A percentile compares a stretch with the other conserved stretches of the same genome.
Evolutionary conservation across 2,888 invertebrate species (phyloP).

Genomic region (Tiliacea citrago): DNA sequence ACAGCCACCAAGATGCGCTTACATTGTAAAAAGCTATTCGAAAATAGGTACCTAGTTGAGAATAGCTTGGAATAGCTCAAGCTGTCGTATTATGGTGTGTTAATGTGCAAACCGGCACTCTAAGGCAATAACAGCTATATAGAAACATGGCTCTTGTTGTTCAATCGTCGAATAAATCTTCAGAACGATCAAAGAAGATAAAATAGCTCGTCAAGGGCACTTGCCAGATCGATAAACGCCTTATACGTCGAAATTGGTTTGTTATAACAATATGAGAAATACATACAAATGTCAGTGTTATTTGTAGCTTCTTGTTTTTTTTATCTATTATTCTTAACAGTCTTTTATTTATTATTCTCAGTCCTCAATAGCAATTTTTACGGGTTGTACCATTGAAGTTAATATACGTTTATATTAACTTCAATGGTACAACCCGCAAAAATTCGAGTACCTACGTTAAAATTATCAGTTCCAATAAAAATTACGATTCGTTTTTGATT

Average conservation of each 20-base stretch:
- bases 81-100: slow-evolving; percentile 43
- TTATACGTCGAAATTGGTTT: slow-evolving; percentile 44
- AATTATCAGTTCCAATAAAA: not conserved
- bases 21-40: slow-evolving; percentile 41
- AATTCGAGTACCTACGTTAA: too few relatives aligned
- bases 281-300: slow-evolving; percentile 25
- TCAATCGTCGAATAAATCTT: slow-evolving; percentile 47
- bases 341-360: not conserved
- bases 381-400: not conserved
- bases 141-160: slow-evolving; percentile 36
- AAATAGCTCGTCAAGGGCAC: slow-evolving; percentile 33
- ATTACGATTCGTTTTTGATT: not conserved
- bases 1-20: slow-evolving; percentile 14
- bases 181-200: slow-evolving; percentile 30
- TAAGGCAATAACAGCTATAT: slow-evolving; percentile 33
- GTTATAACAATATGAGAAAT: slow-evolving; percentile 38
- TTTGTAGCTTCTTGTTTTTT: slow-evolving; percentile 22
- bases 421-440: too few relatives aligned
- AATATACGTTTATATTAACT: too few relatives aligned
- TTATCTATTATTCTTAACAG: not conserved
- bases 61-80: slow-evolving; percentile 36
- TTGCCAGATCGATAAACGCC: slow-evolving; percentile 45
- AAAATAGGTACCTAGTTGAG: slow-evolving; percentile 38
- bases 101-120: slow-evolving; percentile 46
- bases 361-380: not conserved